Conservation (phyloP, 1,140 invertebrate genomes). For the Daktulosphaira vitifoliae region DNA sequence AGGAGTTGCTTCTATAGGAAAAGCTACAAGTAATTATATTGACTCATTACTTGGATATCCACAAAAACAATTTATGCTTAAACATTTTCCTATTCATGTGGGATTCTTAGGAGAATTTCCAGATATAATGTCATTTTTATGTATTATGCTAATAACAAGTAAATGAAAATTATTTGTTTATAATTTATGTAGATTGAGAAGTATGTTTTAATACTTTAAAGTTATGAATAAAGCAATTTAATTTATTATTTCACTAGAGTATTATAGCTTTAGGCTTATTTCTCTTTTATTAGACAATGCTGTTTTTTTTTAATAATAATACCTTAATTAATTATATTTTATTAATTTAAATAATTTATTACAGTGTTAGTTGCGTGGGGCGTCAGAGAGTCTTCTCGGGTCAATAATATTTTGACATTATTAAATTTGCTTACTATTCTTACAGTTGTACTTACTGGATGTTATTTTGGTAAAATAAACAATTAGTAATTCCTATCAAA, state of each 20-base stretch:
- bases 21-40: conserved; percentile 63
- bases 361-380: conserved; percentile 65
- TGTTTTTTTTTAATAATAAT: too few species aligned
- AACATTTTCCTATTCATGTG: conserved; percentile 51
- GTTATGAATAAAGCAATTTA: too few species aligned
- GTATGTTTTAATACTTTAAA: too few species aligned
- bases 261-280: too few species aligned
- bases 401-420: conserved; percentile 84
- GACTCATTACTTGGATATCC: conserved; percentile 55
- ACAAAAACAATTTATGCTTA: conserved; percentile 54
- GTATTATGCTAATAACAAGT: conserved; percentile 52
- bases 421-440: conserved; percentile 77
- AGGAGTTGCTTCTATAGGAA: conserved; percentile 55
- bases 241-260: too few species aligned
- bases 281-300: too few species aligned
- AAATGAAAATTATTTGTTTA: conserved; percentile 35
- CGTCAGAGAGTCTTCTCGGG: conserved; percentile 76
- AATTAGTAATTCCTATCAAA: background rate
- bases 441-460: conserved; percentile 72
- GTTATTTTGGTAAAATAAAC: conserved; percentile 53
- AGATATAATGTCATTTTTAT: conserved; percentile 55
- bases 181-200: background rate
- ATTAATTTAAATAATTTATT: conserved; percentile 34
- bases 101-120: conserved; percentile 55
- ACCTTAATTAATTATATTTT: background rate